A percentile compares a stretch with the other conserved stretches of the same genome.
These are phyloP conservation scores for Anoplolepis gracilipes DNA, from an alignment of 1,140 invertebrate genomes.

Conservation along the genomic window DNA sequence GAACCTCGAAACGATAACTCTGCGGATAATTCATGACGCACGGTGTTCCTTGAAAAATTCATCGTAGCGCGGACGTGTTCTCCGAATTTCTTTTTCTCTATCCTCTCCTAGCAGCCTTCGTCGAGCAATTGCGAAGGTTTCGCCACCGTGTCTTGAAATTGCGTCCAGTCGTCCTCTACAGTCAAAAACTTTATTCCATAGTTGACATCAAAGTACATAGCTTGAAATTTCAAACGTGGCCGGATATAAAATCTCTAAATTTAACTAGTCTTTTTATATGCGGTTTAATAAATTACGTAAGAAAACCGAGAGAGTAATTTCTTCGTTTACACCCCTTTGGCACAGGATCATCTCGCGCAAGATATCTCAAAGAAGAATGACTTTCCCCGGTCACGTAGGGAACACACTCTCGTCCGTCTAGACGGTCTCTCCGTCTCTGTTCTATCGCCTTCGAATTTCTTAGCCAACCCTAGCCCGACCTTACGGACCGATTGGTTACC, in stretches of 20 bases:
- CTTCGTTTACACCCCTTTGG: background rate
- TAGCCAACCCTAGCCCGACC: slow-evolving; percentile 70
- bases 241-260: background rate
- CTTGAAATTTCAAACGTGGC: background rate
- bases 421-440: slow-evolving; percentile 65
- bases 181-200: background rate
- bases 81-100: slow-evolving; percentile 33
- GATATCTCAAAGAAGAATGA: slow-evolving; percentile 72
- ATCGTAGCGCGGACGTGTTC: slow-evolving; percentile 45
- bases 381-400: slow-evolving; percentile 78
- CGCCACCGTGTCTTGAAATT: slow-evolving; percentile 19
- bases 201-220: background rate
- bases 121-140: slow-evolving; percentile 22
- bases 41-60: slow-evolving; percentile 55
- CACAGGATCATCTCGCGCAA: slow-evolving; percentile 70
- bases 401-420: slow-evolving; percentile 71
- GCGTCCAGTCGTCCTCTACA: background rate
- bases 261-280: background rate
- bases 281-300: background rate
- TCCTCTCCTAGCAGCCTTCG: slow-evolving; percentile 7
- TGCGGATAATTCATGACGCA: slow-evolving; percentile 55
- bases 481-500: slow-evolving; percentile 76
- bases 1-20: slow-evolving; percentile 57
- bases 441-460: slow-evolving; percentile 56
- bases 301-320: background rate